These are phyloP conservation scores for Agriotes lineatus DNA, from an alignment of 2,888 invertebrate genomes.

Conservation along the genomic window DNA sequence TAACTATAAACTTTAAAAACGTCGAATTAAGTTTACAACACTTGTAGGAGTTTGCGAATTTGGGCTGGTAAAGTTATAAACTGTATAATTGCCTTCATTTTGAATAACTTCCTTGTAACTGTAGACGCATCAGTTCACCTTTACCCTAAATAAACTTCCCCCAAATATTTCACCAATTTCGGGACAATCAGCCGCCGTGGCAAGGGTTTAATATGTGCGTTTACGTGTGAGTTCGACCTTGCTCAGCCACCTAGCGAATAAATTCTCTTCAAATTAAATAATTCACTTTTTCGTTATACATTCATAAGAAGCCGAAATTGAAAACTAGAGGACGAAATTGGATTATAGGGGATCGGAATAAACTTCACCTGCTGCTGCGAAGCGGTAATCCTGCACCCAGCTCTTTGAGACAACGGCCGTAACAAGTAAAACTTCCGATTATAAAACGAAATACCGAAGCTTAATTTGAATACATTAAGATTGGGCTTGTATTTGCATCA, in stretches of 20 bases:
- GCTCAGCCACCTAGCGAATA: not conserved
- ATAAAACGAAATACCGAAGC: slow-evolving; percentile 1
- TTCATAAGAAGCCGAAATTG: slow-evolving; percentile 21
- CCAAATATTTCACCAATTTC: slow-evolving; percentile 24
- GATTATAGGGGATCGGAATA: slow-evolving; percentile 18
- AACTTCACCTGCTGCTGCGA: slow-evolving; percentile 13
- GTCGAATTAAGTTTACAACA: slow-evolving; percentile 42
- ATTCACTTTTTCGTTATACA: slow-evolving; percentile 14
- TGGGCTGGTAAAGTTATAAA: slow-evolving; percentile 33
- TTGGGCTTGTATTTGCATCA: not conserved
- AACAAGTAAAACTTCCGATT: slow-evolving; percentile 10
- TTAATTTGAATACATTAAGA: slow-evolving; percentile 1
- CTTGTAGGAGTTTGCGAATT: slow-evolving; percentile 35
- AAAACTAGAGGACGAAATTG: slow-evolving; percentile 17
- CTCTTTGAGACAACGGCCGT: not conserved
- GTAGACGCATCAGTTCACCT: slow-evolving; percentile 29
- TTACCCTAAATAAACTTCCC: slow-evolving; percentile 28
- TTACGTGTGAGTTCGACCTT: slow-evolving; percentile 10
- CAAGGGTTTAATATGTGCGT: slow-evolving; percentile 10
- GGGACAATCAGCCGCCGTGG: slow-evolving; percentile 4
- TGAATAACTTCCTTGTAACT: slow-evolving; percentile 29
- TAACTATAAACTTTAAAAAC: slow-evolving; percentile 43
- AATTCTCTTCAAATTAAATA: slow-evolving; percentile 6
- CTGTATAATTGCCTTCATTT: slow-evolving; percentile 37
- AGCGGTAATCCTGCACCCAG: slow-evolving; percentile 11